Percentiles rank a stretch among this genome's conserved stretches.
Evolutionary conservation across 2,113 vertebrate species (phyloP).

Genomic region (Circaetus cinerascens): DNA sequence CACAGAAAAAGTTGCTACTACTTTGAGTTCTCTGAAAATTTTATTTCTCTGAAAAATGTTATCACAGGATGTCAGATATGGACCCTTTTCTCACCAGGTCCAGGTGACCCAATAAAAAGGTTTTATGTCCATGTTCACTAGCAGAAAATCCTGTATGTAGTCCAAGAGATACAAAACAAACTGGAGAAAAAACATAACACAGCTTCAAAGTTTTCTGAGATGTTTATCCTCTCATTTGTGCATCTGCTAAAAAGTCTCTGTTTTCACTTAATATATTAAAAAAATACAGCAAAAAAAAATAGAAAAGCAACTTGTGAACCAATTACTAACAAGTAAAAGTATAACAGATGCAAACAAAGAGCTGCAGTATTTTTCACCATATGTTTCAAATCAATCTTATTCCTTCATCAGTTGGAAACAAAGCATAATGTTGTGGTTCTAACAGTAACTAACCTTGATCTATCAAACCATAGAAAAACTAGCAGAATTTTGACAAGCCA

Average conservation of each 20-base stretch:
- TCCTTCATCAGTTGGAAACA: constrained; percentile 69
- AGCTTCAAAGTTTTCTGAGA: constrained; percentile 46
- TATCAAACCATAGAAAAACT: constrained; percentile 48
- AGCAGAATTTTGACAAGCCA: constrained; percentile 4
- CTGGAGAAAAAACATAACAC: constrained; percentile 36
- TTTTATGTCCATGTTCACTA: neutral
- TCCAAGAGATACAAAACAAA: constrained; percentile 58
- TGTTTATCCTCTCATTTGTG: constrained; percentile 68
- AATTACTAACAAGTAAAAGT: constrained; percentile 64
- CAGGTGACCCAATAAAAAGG: neutral
- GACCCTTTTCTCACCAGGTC: neutral
- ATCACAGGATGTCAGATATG: neutral
- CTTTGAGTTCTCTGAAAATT: neutral
- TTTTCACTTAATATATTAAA: constrained; percentile 68
- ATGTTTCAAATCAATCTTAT: constrained; percentile 71
- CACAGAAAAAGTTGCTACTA: neutral
- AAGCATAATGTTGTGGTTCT: constrained; percentile 49
- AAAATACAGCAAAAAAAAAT: constrained; percentile 26
- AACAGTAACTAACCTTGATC: constrained; percentile 40
- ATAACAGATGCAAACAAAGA: constrained; percentile 66
- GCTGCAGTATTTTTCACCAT: constrained; percentile 54
- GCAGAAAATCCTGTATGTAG: constrained; percentile 28
- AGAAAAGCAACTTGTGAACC: constrained; percentile 62
- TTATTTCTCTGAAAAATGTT: neutral
- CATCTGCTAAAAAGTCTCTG: constrained; percentile 55